Evolutionary conservation across 2,888 invertebrate species (phyloP), one percentile per base, ranked within the genome.

Genomic region (Leptinotarsa rubiginosa): DNA sequence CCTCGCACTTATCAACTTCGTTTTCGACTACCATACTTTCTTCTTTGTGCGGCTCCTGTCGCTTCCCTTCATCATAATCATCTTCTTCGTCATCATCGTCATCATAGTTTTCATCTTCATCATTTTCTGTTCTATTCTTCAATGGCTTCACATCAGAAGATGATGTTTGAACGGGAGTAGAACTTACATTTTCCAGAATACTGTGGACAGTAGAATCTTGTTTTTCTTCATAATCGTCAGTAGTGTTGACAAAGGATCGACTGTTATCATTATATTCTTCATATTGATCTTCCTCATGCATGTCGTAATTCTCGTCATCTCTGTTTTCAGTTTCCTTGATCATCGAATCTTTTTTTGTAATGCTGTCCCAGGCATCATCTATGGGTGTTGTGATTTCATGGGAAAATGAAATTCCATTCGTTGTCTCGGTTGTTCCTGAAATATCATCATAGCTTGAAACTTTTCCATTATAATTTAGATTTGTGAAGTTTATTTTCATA

Each of bases 1-100:
- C 66, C 49, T 77, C 70, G 52, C 79, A 79, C 68, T 75, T 74
- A 16, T 73, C 69, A 12, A 74, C 69, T 50, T 75, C 71, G 3
- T 73, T 73, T 18, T 54, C 65, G 3, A 65, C 56, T 10, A 72
- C 16, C 18, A 49, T 62, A 41, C 70, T 75, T 31, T 69, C 76
- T 47, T 75, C 78, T 47, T 75, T 73, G 22, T 79, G 65, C 31
- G 68, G 49, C 47, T 74, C 77, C 65, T 65, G 25, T n/a, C 31
- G 16, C 47, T 47, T 59, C 5, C 31, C 56, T n/a, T 66, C 66
- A 20, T 70, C 72, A 22, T 69, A 47, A n/a, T 70, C 59, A 64
- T 66, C 69, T 22, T 49, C 41, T 41, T 41, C 54, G 47, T 67
- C 66, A 16, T 65, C 70, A 65, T 68, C 64, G n/a, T 74, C 25